Evolutionary conservation across 2,888 invertebrate genomes (phyloP).

Genomic region (Ceraclea dissimilis): DNA sequence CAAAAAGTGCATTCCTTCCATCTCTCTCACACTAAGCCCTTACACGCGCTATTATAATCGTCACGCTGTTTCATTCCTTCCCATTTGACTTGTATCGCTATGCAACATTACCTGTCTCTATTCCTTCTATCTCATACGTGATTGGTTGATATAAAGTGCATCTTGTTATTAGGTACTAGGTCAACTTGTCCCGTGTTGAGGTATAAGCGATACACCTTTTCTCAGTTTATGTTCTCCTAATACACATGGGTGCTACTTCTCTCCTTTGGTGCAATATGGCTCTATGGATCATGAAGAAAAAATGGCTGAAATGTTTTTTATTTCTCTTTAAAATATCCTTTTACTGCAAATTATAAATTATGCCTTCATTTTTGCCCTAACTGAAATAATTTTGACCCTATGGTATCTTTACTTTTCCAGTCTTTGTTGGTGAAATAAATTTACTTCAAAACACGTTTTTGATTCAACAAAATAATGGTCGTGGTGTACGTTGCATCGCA

Average conservation of each 20-base stretch:
- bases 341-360: neutral
- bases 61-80: slow-evolving; percentile 2
- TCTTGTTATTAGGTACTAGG: neutral
- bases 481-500: no score
- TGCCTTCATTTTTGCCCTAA: no score
- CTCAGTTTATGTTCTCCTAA: slow-evolving; percentile 15
- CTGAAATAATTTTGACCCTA: no score
- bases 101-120: slow-evolving; percentile 12
- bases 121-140: neutral
- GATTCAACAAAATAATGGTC: no score
- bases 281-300: neutral
- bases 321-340: neutral
- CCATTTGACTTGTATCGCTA: neutral
- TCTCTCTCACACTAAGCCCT: slow-evolving; percentile 15
- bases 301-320: neutral
- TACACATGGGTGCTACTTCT: slow-evolving; percentile 12
- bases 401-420: no score
- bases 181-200: slow-evolving; percentile 3
- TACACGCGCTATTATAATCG: neutral
- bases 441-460: no score
- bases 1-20: slow-evolving; percentile 20
- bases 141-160: slow-evolving; percentile 10
- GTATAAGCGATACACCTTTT: slow-evolving; percentile 8
- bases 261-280: neutral
- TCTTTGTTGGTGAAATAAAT: no score